Percentiles rank a stretch among this genome's conserved stretches.
phyloP scores from a whole-genome alignment of 2,888 invertebrate genomes.

The Acheta domesticus region DNA sequence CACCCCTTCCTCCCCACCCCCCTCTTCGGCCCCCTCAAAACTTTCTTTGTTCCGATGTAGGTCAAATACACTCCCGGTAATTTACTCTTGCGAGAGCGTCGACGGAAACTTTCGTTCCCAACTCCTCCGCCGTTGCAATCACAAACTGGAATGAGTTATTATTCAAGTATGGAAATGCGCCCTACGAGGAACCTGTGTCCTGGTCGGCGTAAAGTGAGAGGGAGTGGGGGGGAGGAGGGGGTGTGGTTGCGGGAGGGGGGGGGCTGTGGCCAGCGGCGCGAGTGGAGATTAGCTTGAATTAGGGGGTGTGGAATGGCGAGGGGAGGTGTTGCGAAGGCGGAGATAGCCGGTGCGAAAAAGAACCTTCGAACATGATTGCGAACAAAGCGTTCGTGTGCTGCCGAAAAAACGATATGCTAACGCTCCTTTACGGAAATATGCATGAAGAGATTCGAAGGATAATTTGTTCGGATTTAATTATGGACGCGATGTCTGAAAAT shows the following conservation, averaged over 20 bases:
- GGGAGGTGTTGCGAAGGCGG: no score
- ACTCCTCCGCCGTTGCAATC: neutral
- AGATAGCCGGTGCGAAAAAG: no score
- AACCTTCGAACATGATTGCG: no score
- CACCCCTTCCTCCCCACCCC: neutral
- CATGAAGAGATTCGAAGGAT: no score
- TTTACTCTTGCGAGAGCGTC: neutral
- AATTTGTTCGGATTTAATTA: no score
- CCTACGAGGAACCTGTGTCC: neutral
- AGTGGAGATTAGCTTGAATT: no score
- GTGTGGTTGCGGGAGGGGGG: neutral
- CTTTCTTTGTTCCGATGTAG: constrained; percentile 18
- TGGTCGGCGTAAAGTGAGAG: no score
- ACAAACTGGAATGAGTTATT: constrained; percentile 9
- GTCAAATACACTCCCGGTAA: constrained; percentile 1
- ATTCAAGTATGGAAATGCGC: constrained; percentile 9
- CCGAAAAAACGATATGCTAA: no score
- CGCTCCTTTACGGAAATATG: no score
- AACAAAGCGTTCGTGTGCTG: no score
- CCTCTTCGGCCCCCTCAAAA: neutral
- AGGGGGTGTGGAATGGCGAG: no score
- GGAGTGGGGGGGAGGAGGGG: neutral
- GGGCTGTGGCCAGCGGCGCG: neutral
- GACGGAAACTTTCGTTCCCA: constrained; percentile 1
- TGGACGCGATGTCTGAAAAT: no score